Evolutionary conservation across 1,140 invertebrate genomes (phyloP).

Genomic region (Pseudomyrmex cubaensis): DNA sequence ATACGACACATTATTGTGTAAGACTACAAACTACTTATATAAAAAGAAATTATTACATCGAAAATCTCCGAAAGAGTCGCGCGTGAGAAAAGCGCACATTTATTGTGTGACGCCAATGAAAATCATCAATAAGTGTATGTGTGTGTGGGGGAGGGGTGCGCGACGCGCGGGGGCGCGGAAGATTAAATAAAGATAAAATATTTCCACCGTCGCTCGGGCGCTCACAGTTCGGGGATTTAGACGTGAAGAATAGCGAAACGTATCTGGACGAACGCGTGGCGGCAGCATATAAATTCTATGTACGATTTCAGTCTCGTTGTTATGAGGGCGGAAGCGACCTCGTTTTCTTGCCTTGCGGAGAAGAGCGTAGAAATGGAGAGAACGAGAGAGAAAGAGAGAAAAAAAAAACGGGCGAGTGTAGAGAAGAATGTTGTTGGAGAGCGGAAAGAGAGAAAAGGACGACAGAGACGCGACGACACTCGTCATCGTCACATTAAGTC

Average conservation of each 20-base stretch:
- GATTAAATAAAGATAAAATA: conserved; percentile 63
- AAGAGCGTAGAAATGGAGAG: conserved; percentile 20
- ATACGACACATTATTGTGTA: no score
- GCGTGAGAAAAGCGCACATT: conserved; percentile 31
- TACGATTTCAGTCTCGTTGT: conserved; percentile 49
- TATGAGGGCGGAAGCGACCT: conserved; percentile 50
- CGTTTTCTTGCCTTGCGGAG: conserved; percentile 20
- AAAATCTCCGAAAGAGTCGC: neutral
- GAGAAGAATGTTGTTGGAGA: neutral
- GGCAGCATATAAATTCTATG: conserved; percentile 51
- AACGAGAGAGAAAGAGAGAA: neutral
- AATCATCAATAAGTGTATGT: conserved; percentile 17
- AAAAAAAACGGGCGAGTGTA: neutral
- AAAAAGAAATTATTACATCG: no score
- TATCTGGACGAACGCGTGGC: conserved; percentile 38
- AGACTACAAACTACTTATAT: no score
- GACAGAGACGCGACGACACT: conserved; percentile 26
- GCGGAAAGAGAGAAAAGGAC: neutral
- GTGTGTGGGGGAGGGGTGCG: conserved; percentile 9
- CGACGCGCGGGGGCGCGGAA: conserved; percentile 6
- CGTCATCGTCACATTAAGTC: conserved; percentile 60
- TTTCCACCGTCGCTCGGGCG: conserved; percentile 49
- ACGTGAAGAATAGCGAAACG: conserved; percentile 45
- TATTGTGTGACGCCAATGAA: conserved; percentile 30
- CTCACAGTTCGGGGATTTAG: conserved; percentile 45